Base-by-base conservation (phyloP, 2,797 vertebrate species). In the Melanotaenia maccullochi region DNA sequence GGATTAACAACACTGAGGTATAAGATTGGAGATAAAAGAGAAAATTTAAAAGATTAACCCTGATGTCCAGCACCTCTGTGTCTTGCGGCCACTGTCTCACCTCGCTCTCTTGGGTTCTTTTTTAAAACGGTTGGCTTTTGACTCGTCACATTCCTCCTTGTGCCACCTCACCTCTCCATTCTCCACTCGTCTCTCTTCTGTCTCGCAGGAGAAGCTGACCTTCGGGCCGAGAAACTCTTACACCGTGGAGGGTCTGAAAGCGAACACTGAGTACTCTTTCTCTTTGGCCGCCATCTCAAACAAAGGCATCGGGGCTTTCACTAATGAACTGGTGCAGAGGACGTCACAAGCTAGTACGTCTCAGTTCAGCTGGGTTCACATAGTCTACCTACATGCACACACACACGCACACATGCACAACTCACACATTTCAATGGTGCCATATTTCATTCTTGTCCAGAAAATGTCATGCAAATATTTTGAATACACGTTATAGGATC, bases 301-400 rank as follows among this genome's bases (percentile, higher is more conserved):
- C 54, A 96, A 97, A 92, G 98, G 97, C 91, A 95, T 99, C 74
- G 98, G 98, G 16, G 97, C 97, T 52, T 97, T 96, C 94, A 99
- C 97, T 89, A 96, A 96, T 47, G 96, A 96, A 86, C 93, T 99
- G 91, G 94, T 95, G 75, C 97, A 97, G 90, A 96, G 95, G 91
- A 99, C 97, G 36, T 95, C 97, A 71, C 97, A 99, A 97, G 97
- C 98, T 93, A 99, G 98, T 99, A 99, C 87, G 98, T 99, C 91
- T 80, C 65, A 33, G n/a, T 74, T 75, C 75, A 22, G 65, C 76
- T 38, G 72, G 54, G 61, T 51, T 78, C 47, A 78, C 60, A 51
- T 0, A 5, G 56, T 65, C 55, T 25, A 49, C 73, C 58, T 67
- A 61, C 78, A 59, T 5, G 4, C 56, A 44, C 71, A 24, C 38